Evolutionary conservation across 2,888 invertebrate genomes (phyloP).

Genomic region (Drosophila nr. medialis): DNA sequence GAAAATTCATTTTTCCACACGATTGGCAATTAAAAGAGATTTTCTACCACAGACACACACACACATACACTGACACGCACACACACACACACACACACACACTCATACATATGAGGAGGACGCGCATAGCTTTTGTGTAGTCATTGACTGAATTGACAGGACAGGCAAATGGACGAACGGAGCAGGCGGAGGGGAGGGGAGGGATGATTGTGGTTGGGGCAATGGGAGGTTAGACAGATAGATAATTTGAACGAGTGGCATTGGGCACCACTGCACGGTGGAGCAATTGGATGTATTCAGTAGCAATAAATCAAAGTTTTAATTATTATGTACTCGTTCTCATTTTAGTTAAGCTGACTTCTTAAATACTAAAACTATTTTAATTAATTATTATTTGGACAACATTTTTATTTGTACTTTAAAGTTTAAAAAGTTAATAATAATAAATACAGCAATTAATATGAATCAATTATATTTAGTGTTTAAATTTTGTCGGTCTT

Average conservation of each 20-base stretch:
- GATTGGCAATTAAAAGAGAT: slow-evolving; percentile 84
- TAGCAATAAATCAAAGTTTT: neutral
- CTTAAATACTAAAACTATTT: neutral
- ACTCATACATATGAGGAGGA: slow-evolving; percentile 41
- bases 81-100: slow-evolving; percentile 10
- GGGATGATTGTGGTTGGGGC: slow-evolving; percentile 4
- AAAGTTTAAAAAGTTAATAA: neutral
- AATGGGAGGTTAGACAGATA: slow-evolving; percentile 28
- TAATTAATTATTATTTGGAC: neutral
- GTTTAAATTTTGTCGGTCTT: neutral
- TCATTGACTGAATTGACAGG: slow-evolving; percentile 78
- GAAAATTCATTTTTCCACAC: slow-evolving; percentile 84
- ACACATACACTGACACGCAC: slow-evolving; percentile 15
- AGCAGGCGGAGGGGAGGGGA: slow-evolving; percentile 4
- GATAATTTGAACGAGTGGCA: slow-evolving; percentile 21
- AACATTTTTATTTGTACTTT: neutral
- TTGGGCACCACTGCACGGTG: slow-evolving; percentile 16
- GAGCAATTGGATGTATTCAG: neutral
- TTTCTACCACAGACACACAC: slow-evolving; percentile 67
- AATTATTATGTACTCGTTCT: neutral
- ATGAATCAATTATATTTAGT: neutral
- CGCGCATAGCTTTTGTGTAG: slow-evolving; percentile 70
- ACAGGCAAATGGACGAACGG: slow-evolving; percentile 60
- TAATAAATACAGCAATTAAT: neutral
- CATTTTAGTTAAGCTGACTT: neutral